Conservation (phyloP, 2,797 vertebrate genomes). For the Streptopelia turtur region DNA sequence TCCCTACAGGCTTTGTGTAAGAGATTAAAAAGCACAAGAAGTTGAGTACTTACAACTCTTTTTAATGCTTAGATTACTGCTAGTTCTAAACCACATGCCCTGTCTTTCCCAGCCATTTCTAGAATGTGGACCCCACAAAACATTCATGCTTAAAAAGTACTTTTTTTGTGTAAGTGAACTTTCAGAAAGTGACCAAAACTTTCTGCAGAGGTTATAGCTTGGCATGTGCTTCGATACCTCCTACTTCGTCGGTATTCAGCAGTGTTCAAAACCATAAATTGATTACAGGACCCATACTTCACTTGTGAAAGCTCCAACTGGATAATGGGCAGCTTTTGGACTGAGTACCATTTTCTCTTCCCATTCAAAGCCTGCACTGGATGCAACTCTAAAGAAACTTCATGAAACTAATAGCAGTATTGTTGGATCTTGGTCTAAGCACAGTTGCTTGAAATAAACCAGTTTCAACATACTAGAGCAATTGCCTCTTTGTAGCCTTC, state of each 20-base stretch:
- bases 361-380: neutral
- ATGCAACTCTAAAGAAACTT: neutral
- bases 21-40: accelerated
- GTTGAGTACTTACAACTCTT: neutral
- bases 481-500: neutral
- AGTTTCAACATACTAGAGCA: conserved; percentile 15
- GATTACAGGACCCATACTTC: neutral
- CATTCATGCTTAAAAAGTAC: neutral
- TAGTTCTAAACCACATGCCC: accelerated
- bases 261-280: neutral
- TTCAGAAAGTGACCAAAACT: neutral
- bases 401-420: neutral
- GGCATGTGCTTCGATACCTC: neutral
- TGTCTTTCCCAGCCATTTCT: neutral
- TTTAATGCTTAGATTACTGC: neutral
- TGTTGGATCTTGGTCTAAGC: neutral
- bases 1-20: neutral
- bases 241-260: neutral
- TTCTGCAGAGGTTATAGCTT: neutral
- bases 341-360: neutral
- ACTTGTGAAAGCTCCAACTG: neutral
- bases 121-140: accelerated
- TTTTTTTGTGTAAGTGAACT: neutral
- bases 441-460: conserved; percentile 5
- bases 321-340: neutral